Evolutionary conservation across 64 coral and sea anemone species (phyloP).

Genomic region (Dendrophyllia cribrosa): DNA sequence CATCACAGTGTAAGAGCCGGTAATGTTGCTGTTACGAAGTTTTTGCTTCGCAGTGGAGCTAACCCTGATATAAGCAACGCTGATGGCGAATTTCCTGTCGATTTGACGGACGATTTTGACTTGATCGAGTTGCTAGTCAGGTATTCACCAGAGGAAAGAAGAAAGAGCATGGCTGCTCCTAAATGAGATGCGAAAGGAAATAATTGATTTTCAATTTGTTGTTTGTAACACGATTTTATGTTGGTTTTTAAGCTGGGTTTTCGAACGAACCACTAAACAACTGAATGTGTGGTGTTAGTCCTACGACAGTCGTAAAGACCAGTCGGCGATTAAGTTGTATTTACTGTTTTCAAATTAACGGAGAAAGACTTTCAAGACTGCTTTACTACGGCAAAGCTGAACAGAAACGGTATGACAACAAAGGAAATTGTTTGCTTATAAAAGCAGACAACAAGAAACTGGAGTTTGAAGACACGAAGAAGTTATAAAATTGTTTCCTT

Average conservation of each 20-base stretch:
- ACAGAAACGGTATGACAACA: not conserved
- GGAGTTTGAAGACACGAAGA: not conserved
- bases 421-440: not conserved
- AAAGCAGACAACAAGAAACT: not conserved
- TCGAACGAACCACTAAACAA: not conserved
- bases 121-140: conserved; percentile 90
- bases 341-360: too few relatives aligned
- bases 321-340: too few relatives aligned
- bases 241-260: not conserved
- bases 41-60: conserved; percentile 85
- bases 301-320: too few relatives aligned
- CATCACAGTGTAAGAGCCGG: conserved; percentile 73
- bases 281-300: too few relatives aligned
- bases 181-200: not conserved
- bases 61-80: conserved; percentile 83
- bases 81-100: conserved; percentile 78
- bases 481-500: not conserved
- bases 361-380: not conserved
- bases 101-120: conserved; percentile 98
- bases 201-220: conserved; percentile 17
- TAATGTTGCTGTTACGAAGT: conserved; percentile 80
- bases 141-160: conserved; percentile 86
- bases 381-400: not conserved
- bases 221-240: not conserved
- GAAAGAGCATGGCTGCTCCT: conserved; percentile 70